Percentiles rank a stretch among this genome's conserved stretches.
These are phyloP conservation scores for Drosophila melanogaster DNA, from an alignment of 1,140 invertebrate genomes.

Conservation along the genomic window Release_6_plus_ISO1_MT NT_037436.4:20984001-20984500, in stretches of 20 bases:
- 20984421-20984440: constrained; percentile 49
- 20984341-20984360: constrained; percentile 65
- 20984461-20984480: constrained; percentile 73
- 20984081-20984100: neutral
- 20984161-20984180: constrained; percentile 69
- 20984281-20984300: neutral
- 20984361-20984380: constrained; percentile 40
- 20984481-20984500: constrained; percentile 49
- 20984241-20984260: constrained; percentile 74
- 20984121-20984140: neutral
- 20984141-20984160: constrained; percentile 30
- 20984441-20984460: constrained; percentile 82
- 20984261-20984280: constrained; percentile 38
- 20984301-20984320: neutral
- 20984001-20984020: neutral
- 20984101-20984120: constrained; percentile 36
- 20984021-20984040: neutral
- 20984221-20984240: constrained; percentile 73
- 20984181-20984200: constrained; percentile 34
- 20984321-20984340: constrained; percentile 25
- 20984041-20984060: neutral
- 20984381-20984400: constrained; percentile 15
- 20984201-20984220: constrained; percentile 47
- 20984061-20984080: neutral
- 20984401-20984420: constrained; percentile 10